Percentiles rank a stretch among this genome's conserved stretches.
phyloP scores from a whole-genome alignment of 1,140 invertebrate species.

The Aphaenogaster ashmeadi region DNA sequence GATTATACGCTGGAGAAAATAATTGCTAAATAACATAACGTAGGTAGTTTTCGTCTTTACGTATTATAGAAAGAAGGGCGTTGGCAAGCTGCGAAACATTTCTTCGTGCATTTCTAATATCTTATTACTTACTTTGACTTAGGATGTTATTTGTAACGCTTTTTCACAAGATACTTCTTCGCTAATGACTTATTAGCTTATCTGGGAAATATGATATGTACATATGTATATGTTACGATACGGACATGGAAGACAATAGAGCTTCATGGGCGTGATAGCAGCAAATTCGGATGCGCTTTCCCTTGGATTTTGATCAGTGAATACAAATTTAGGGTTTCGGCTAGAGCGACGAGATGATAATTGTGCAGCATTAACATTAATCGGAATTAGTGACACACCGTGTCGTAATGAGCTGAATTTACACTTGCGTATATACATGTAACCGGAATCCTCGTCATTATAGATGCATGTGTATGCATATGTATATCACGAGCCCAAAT shows the following conservation, averaged over 20 bases:
- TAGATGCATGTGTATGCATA: slow-evolving; percentile 59
- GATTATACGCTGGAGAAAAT: neutral
- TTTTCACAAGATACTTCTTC: neutral
- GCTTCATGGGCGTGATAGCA: neutral
- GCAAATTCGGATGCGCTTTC: neutral
- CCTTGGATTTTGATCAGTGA: slow-evolving; percentile 30
- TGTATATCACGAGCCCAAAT: slow-evolving; percentile 64
- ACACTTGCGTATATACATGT: slow-evolving; percentile 68
- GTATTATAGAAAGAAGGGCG: neutral
- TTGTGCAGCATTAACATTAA: slow-evolving; percentile 62
- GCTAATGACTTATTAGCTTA: neutral
- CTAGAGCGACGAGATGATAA: slow-evolving; percentile 49
- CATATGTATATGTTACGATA: neutral
- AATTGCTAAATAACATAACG: neutral
- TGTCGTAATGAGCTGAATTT: slow-evolving; percentile 70
- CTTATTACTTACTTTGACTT: neutral
- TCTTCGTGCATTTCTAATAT: neutral
- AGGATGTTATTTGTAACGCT: neutral
- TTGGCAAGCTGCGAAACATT: neutral
- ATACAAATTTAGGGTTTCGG: slow-evolving; percentile 36
- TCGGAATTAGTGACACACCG: slow-evolving; percentile 64
- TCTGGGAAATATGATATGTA: neutral
- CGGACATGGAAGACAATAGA: neutral
- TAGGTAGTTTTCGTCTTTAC: neutral
- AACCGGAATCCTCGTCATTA: slow-evolving; percentile 56